Evolutionary conservation across 2,888 invertebrate species (phyloP), one percentile per base, ranked within the genome.

Genomic region (Eristalis pertinax): DNA sequence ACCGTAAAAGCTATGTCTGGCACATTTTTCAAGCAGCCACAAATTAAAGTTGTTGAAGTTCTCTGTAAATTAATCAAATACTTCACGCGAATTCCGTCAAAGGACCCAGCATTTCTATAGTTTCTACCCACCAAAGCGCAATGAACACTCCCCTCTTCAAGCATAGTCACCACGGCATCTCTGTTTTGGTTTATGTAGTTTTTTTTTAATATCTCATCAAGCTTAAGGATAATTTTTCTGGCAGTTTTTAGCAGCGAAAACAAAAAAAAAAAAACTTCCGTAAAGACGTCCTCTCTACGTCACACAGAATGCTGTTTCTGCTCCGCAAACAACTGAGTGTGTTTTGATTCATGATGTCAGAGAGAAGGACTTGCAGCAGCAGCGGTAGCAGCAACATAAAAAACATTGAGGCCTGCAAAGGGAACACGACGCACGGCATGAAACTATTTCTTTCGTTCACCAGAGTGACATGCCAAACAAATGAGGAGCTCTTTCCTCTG

Each of bases 401-500:
- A 76, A 70, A 72, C 67, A 63, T 83, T 77, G 67, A 83, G 83
- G 50, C 50, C 62, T 72, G 62, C 67, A 50, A 65, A 65, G 38
- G 29, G 38, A 65, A 50, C 50, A 50, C 19, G 19, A 19, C n/a
- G 50, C 32, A 64, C 64, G 50, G 22, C 67, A 77, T 63, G 32
- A 68, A 73, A 77, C 77, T 73, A 79, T 72, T 72, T 79, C 32
- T 67, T 77, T 73, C 22, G 56, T 73, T 50, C 50, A 50, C 50
- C 68, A 77, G 68, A 78, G 78, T 74, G 78, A 78, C 73, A 73
- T 32, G 64, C 79, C 84, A 79, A 69, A 70, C 74, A 79, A 84
- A 79, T 70, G 69, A 41, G 69, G 64, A 26, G 73, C 26, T 65
- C 8, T 15, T 32, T 43, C 35, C 32, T 19, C 50, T n/a, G 50